Evolutionary conservation across 2,113 vertebrate genomes (phyloP), one percentile per base, ranked within the genome.

Genomic region (Alces alces): DNA sequence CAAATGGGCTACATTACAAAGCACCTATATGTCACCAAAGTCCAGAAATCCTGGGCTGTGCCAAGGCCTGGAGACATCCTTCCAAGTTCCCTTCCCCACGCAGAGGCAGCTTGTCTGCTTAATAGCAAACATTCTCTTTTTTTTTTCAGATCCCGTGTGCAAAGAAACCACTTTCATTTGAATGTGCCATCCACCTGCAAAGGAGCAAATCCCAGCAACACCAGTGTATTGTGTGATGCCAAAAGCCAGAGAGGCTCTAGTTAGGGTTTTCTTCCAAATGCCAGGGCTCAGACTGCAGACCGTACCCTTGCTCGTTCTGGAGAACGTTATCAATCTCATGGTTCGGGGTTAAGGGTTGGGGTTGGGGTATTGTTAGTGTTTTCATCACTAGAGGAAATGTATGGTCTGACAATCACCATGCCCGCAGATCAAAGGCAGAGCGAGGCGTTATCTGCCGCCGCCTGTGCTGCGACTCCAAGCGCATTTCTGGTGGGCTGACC

Each of bases 321-420:
- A 93, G 83, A 73, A 73, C 19, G 57, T 97, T 97, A 97, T 96
- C 97, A 94, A 91, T 83, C 89, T 58, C 50, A 0, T 64, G 86
- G 93, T 27, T 80, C 89, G 30, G 95, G 97, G 97, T 97, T 96
- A 95, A 98, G 93, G 93, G 84, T 97, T 97, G 96, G 88, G 95
- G 96, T 16, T 89, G 95, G 86, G 83, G 89, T 91, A 91, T 84
- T 97, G 91, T 95, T 93, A 98, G 95, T 45, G 95, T 98, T 98
- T 97, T 98, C 98, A 98, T 97, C 97, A 97, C 98, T 25, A 89
- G 96, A 33, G 47, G 93, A 97, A 98, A 98, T 97, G 95, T 93
- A 89, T 83, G 79, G 93, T 47, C 97, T 98, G 98, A 98, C 96
- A 84, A 73, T 97, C 93, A 58, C 95, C 97, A 97, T 98, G 93